A percentile compares a stretch with the other conserved stretches of the same genome.
These are phyloP conservation scores for Tyrannus savana DNA, from an alignment of 2,113 vertebrate species.

Conservation along the genomic window DNA sequence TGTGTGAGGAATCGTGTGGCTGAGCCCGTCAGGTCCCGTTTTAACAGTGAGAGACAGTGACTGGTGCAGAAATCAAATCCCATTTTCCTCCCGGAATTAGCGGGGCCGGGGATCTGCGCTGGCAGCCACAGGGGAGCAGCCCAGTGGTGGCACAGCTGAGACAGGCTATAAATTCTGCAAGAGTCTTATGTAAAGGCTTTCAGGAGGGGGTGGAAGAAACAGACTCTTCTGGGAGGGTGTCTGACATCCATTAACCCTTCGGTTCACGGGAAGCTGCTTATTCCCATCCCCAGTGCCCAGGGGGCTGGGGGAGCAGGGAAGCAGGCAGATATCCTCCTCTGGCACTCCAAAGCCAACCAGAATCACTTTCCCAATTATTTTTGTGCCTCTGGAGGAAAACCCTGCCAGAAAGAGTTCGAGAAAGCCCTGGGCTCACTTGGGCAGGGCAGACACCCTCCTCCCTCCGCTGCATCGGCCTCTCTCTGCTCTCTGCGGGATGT, in stretches of 20 bases:
- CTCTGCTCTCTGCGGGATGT: neutral
- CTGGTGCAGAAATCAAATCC: constrained; percentile 19
- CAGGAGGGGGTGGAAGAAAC: neutral
- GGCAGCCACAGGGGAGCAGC: constrained; percentile 4
- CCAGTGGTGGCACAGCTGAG: neutral
- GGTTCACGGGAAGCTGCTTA: neutral
- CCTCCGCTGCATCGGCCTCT: fast-evolving
- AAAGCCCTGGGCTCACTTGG: neutral
- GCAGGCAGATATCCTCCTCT: neutral
- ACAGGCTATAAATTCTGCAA: constrained; percentile 16
- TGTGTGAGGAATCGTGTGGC: fast-evolving
- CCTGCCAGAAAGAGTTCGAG: fast-evolving
- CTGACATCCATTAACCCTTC: neutral
- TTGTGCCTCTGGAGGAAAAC: neutral
- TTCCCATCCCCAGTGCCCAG: fast-evolving
- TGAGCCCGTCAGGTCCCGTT: neutral
- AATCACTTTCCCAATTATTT: fast-evolving
- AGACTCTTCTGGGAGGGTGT: neutral
- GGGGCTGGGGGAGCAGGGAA: neutral
- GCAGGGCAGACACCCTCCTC: neutral
- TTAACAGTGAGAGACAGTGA: neutral
- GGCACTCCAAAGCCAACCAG: fast-evolving
- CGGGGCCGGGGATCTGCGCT: neutral
- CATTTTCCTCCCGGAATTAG: neutral
- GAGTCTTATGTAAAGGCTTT: constrained; percentile 24